Evolutionary conservation across 2,888 invertebrate genomes (phyloP), one percentile per base, ranked within the genome.

Genomic region (Cantharis rustica): DNA sequence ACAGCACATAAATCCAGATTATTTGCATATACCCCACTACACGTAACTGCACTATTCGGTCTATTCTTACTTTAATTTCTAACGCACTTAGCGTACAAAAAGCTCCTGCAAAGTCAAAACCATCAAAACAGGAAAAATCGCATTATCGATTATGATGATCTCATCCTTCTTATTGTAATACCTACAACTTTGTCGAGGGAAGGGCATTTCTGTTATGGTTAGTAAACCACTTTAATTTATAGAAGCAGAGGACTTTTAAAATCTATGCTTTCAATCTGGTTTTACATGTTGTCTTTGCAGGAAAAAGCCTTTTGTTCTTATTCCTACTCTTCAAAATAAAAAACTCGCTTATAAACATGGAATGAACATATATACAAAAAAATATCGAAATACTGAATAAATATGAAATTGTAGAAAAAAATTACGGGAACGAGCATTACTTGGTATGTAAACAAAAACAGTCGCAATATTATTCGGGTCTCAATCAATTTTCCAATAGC

Each of bases 1-100:
- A 75, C 79, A 77, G 77, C 79, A 77, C 75, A 79, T 79, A 79
- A 79, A 79, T 79, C 77, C 73, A 79, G 31, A 63, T 71, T 63
- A 77, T 77, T 75, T 72, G 64, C 77, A 77, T 77, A 72, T 68
- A 71, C 66, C 64, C 23, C 26, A 71, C 75, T 73, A 68, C 68
- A 73, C 77, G 75, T 77, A 77, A 47, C 31, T 66, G 70, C 71
- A 68, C 64, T 27, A 23, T 66, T 66, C 13, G 9, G 17, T 10
- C 23, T 66, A 66, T 66, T 47, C 47, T 47, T 47, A n/a, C 47
- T 47, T 47, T n/a, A 47, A 47, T 66, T 20, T 20, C 20, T 0
- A 66, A 23, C 64, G 23, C 64, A 20, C 16, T 66, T 66, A 66
- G n/a, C 64, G 9, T 13, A 20, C 20, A 66, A 66, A 66, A 17